Base-by-base conservation (phyloP, 2,888 invertebrate species). In the Eupithecia exiguata region DNA sequence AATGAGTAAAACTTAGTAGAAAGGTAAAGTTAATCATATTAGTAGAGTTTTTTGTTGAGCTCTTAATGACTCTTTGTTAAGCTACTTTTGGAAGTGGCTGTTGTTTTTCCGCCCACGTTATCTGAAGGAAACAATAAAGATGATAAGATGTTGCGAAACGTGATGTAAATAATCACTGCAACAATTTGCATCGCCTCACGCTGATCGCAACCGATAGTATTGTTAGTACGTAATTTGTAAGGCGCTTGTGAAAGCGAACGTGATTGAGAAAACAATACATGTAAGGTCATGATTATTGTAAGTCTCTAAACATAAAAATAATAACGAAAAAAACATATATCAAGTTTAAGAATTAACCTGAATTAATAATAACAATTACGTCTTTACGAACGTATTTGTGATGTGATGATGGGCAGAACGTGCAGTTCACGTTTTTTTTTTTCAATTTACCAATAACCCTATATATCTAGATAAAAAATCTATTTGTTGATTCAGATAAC, bases 91-190 rank as follows among this genome's bases (percentile, higher is more conserved):
- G n/a, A n/a, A 49, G 49, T 7, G 49, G 46, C 46, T 49, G 21
- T 21, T 53, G 25, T 16, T 70, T 70, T 69, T 43, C 67, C 72
- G 67, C 70, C 75, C 49, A 75, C 72, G 61, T 68, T 75, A 72
- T 72, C 65, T 58, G 25, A 14, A 69, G 66, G 75, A 73, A 73
- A 75, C 75, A 75, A 75, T 75, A 72, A 72, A 35, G 66, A 63
- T 21, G 75, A 75, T 73, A 73, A 72, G 70, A 69, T 35, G 61
- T 71, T 71, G 70, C 72, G 66, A 71, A 72, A 69, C 70, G 75
- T 75, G 75, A 70, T 72, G 43, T 65, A 65, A 72, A 38, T 63
- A 70, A 70, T 70, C 58, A 36, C 68, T 69, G 69, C 70, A 70
- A 72, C 72, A 75, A 75, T 75, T 75, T 68, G 70, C 68, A 69